Base-by-base conservation (phyloP, 2,113 vertebrate species). In the Reinhardtius hippoglossoides region DNA sequence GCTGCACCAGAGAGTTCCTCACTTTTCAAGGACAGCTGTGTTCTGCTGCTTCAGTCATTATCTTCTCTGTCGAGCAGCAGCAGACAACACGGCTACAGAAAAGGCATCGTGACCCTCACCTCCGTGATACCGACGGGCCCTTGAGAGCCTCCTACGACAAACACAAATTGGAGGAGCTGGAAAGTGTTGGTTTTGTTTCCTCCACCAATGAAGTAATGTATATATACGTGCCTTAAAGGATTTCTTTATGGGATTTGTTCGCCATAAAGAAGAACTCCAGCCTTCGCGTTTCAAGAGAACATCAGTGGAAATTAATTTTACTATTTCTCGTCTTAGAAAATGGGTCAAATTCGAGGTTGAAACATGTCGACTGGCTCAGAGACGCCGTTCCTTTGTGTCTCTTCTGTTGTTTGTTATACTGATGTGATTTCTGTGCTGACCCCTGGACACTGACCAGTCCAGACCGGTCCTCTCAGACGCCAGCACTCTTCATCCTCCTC, bases 341-440 rank as follows among this genome's bases (percentile, higher is more conserved):
- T 46, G 44, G 42, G 44, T 44, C 1, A 44, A 14, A 9, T 15
- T 44, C 10, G 27, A 31, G 27, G 27, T 31, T 31, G 0, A 0
- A 31, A 31, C 31, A 7, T 5, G 31, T 31, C 31, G 5, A 16
- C 27, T 40, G 26, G 50, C 20, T 64, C 2, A 16, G 27, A 27
- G n/a, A 74, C 57, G 18, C 55, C 24, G 20, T 63, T 63, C 52
- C 16, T 50, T 57, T 63, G 66, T 69, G 59, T 64, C 48, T n/a
- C 1, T 48, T 77, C 63, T 71, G 72, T 12, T 52, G 58, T 57
- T 85, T 59, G 76, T 82, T 73, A 44, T 67, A 46, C 52, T 87
- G 60, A 83, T 78, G 16, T 66, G 76, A n/a, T 52, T 75, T 50
- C 18, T 5, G 46, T 16, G 4, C 0, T 74, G 82, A 76, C 79